A percentile compares a stretch with the other conserved stretches of the same genome.
Evolutionary conservation across 2,888 invertebrate species (phyloP).

Genomic region (Thumatha senex): DNA sequence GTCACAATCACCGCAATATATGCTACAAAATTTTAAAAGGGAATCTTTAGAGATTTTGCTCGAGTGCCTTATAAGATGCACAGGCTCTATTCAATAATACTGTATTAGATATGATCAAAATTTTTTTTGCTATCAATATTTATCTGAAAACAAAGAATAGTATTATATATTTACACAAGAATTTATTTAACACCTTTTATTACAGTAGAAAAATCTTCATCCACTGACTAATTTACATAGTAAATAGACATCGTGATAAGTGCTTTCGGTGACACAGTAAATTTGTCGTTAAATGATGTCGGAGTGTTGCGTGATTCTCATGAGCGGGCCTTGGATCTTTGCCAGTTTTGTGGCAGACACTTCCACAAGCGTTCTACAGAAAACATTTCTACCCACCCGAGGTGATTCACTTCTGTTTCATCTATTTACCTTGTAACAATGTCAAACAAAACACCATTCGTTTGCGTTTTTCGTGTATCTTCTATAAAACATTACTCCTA

Average conservation of each 20-base stretch:
- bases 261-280: conserved; percentile 53
- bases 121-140: too few species aligned
- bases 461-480: conserved; percentile 35
- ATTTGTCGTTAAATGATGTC: conserved; percentile 69
- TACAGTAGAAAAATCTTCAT: not conserved
- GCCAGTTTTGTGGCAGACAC: conserved; percentile 59
- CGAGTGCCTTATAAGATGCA: too few species aligned
- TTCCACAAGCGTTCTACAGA: conserved; percentile 53
- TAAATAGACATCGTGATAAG: conserved; percentile 44
- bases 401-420: conserved; percentile 49
- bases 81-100: too few species aligned
- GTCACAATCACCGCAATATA: too few species aligned
- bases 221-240: conserved; percentile 34
- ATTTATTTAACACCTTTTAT: not conserved
- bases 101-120: too few species aligned
- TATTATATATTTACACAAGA: too few species aligned
- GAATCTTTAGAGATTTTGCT: too few species aligned
- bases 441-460: conserved; percentile 46
- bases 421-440: conserved; percentile 46
- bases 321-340: conserved; percentile 58
- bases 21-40: too few species aligned
- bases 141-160: too few species aligned
- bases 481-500: too few species aligned
- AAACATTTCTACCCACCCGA: conserved; percentile 53
- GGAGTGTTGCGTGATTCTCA: conserved; percentile 65